Evolutionary conservation across 2,888 invertebrate species (phyloP), one percentile per base, ranked within the genome.

Genomic region (Pyrgus malvae): DNA sequence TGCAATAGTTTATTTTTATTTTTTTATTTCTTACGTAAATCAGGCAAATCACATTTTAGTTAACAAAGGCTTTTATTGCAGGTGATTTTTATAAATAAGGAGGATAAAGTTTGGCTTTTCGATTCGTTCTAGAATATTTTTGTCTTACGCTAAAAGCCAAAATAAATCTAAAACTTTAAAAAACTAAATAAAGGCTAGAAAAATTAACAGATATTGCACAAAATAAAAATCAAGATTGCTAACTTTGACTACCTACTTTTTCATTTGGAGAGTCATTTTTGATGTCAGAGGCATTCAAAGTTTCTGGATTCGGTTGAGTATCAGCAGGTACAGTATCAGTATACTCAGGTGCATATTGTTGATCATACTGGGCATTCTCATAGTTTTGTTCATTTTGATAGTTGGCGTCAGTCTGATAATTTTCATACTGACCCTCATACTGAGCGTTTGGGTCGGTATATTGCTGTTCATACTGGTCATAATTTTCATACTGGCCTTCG

Each of bases 181-280:
- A 16, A 60, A 56, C 41, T 55, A 49, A 67, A 62, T 54, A 54
- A 61, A 67, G 64, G 72, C 74, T 66, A 62, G 64, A 62, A 72
- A 48, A 74, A 61, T 65, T 72, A 76, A 75, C 69, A 71, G 8
- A 74, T 81, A 85, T 83, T 84, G 83, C 83, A 83, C 84, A 59
- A 72, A 77, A 74, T 62, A 61, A 58, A 59, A 69, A 64, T 55
- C 62, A 25, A 55, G 51, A 45, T 40, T 70, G 84, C 79, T 88
- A 88, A 81, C 87, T 88, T 70, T 84, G 75, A 72, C 69, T 78
- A 63, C 67, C 64, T 64, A 72, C 54, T 61, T 74, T 76, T 59
- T 77, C 74, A 46, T 69, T 74, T 62, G 74, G 74, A 64, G 70
- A 64, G 60, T 64, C 70, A 63, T 61, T 71, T 67, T 70, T 70